Percentiles rank a stretch among this genome's conserved stretches.
These are phyloP conservation scores for Solen grandis DNA, from an alignment of 1,140 invertebrate species.

Conservation along the genomic window DNA sequence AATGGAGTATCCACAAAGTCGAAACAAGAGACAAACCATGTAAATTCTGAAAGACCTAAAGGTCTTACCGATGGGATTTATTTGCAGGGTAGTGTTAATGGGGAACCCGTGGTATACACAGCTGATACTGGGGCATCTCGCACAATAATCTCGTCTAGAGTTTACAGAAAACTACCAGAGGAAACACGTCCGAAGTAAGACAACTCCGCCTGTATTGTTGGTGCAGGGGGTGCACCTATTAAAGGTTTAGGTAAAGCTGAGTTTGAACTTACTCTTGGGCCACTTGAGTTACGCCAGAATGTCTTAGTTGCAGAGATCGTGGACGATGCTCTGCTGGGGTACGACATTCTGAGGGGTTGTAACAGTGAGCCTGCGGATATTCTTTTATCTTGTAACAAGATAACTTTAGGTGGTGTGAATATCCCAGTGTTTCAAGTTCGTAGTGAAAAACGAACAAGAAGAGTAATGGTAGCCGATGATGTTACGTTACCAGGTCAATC, in stretches of 20 bases:
- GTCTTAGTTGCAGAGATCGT: conserved; percentile 39
- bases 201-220: too few relatives aligned
- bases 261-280: conserved; percentile 24
- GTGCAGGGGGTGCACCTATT: conserved; percentile 1
- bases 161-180: background rate
- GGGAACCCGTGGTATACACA: conserved; percentile 8
- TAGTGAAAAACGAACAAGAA: background rate
- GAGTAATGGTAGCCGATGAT: conserved; percentile 3
- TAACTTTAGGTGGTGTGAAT: background rate
- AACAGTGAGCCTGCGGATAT: conserved; percentile 21
- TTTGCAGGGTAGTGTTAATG: conserved; percentile 8
- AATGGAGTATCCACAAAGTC: background rate
- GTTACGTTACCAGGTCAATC: conserved; percentile 2
- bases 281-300: conserved; percentile 2
- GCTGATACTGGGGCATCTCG: conserved; percentile 6
- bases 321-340: too few relatives aligned
- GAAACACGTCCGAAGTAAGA: background rate
- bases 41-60: too few relatives aligned
- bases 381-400: conserved; percentile 4
- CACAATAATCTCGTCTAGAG: conserved; percentile 2
- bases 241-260: background rate
- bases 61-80: conserved; percentile 8
- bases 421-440: conserved; percentile 4
- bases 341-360: conserved; percentile 22
- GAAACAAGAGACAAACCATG: background rate